These are phyloP conservation scores for Tupiocoris notatus DNA, from an alignment of 2,888 invertebrate genomes.

Conservation along the genomic window DNA sequence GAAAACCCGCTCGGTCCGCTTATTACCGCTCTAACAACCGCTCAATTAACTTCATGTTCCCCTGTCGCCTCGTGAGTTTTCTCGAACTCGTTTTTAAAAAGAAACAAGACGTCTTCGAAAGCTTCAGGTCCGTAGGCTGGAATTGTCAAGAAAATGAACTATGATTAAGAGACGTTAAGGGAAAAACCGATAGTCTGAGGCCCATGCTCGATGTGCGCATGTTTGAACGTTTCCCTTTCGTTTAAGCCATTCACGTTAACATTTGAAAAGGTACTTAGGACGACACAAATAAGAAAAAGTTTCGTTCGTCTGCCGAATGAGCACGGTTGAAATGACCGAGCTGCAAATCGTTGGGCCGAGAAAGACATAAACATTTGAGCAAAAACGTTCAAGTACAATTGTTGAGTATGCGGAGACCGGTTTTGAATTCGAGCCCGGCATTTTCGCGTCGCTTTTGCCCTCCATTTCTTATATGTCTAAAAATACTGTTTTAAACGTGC, in stretches of 20 bases:
- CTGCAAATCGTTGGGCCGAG: neutral
- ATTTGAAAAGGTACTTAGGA: neutral
- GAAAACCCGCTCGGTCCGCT: slow-evolving; percentile 9
- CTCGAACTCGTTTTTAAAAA: slow-evolving; percentile 4
- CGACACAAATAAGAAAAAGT: neutral
- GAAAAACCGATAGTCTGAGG: neutral
- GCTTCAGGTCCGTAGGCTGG: neutral
- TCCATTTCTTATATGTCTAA: too few relatives aligned
- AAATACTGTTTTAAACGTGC: too few relatives aligned
- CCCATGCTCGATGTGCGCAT: neutral
- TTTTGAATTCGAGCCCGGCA: too few relatives aligned
- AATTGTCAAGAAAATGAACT: slow-evolving; percentile 24
- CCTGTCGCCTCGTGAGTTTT: slow-evolving; percentile 1
- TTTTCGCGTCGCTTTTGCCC: too few relatives aligned
- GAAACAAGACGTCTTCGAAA: neutral
- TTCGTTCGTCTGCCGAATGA: neutral
- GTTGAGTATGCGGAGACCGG: too few relatives aligned
- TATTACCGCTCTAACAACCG: slow-evolving; percentile 18
- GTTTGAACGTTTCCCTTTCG: neutral
- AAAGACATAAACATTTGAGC: neutral
- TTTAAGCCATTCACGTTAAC: neutral
- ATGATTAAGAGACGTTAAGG: slow-evolving; percentile 13
- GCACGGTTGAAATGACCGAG: neutral
- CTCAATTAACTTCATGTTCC: slow-evolving; percentile 13
- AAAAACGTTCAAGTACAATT: neutral